Evolutionary conservation across 2,888 invertebrate species (phyloP), one percentile per base, ranked within the genome.

Genomic region (Metopia argyrocephala): DNA sequence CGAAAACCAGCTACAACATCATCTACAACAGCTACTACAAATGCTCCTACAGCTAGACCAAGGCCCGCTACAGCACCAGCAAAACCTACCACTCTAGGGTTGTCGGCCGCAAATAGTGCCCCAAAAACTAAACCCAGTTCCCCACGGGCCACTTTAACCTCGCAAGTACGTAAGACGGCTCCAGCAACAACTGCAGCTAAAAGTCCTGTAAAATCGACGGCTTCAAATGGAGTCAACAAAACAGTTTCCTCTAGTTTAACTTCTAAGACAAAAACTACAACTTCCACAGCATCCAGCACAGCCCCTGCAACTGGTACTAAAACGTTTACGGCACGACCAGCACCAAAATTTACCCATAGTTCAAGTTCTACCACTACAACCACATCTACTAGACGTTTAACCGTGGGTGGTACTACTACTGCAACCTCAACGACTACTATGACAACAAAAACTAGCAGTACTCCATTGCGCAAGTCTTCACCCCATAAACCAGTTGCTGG

Each of bases 281-380:
- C 85, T 7, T 61, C 85, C 21, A 81, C 84, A 84, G 52, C 20
- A 64, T 64, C 76, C 31, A 83, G 83, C 66, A 84, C 86, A 74
- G 84, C 25, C 25, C 25, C 25, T 56, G 56, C 25, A 12, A 9
- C 48, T 0, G 18, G 61, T 68, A 28, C 18, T 6, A 89, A 88
- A 84, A 85, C 86, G 79, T 88, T 88, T 61, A 87, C 87, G 20
- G 89, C 88, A 48, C 87, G 88, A 46, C 88, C 89, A 65, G 89
- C 89, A 57, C 89, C 89, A 12, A 88, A 88, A 74, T 78, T 73
- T 61, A 85, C 85, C 52, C 86, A 83, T 38, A 82, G 65, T 38
- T 62, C 71, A 15, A 62, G 56, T 45, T 3, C 81, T n/a, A 76
- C 74, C 28, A 79, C 81, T 9, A 71, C 78, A 45, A 76, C 66